Conservation (phyloP, 2,113 vertebrate species). For the Dasypus novemcinctus region DNA sequence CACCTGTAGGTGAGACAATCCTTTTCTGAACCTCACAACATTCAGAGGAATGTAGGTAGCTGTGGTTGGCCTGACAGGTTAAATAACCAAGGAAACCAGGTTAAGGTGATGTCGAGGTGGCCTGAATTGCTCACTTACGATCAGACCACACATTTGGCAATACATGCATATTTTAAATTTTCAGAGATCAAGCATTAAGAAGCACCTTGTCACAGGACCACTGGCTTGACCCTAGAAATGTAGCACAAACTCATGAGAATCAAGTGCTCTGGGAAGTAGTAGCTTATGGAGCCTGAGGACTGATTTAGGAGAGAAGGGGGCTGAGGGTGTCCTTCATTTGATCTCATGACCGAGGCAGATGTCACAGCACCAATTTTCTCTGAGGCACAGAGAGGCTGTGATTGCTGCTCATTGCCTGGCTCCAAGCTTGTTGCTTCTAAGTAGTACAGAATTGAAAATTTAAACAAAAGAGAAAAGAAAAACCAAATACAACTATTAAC, state of each 20-base stretch:
- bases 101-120: background rate
- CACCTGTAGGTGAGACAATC: rapidly evolving
- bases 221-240: background rate
- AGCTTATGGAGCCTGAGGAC: rapidly evolving
- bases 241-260: background rate
- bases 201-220: background rate
- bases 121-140: background rate
- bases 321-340: background rate
- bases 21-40: background rate
- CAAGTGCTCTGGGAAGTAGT: rapidly evolving
- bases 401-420: background rate
- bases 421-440: background rate
- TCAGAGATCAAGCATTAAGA: background rate
- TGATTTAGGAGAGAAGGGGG: background rate
- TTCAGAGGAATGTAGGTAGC: background rate
- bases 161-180: background rate
- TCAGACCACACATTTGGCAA: background rate
- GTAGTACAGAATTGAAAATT: background rate
- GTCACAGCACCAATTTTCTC: background rate
- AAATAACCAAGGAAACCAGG: background rate
- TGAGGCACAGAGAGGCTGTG: background rate
- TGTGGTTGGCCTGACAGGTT: background rate
- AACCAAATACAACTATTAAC: background rate
- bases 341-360: background rate
- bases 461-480: background rate